A percentile compares a stretch with the other conserved stretches of the same genome.
phyloP scores from a whole-genome alignment of 2,113 vertebrate genomes.

The Hystrix brachyura region DNA sequence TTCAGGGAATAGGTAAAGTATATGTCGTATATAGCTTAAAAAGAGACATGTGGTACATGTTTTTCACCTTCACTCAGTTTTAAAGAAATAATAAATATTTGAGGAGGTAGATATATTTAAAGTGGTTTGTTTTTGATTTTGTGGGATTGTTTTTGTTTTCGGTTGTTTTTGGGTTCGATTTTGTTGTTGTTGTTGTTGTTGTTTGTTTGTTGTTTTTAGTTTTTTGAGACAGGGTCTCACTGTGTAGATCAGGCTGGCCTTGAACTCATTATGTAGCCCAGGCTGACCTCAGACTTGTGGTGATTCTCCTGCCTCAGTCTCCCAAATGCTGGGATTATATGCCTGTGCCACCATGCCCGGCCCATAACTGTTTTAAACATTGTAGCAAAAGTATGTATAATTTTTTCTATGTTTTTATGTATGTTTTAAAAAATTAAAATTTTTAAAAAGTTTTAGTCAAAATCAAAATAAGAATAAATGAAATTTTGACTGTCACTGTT shows the following conservation, averaged over 20 bases:
- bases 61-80: slow-evolving; percentile 17
- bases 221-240: too few species aligned
- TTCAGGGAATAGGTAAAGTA: background rate
- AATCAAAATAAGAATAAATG: slow-evolving; percentile 54
- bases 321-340: too few species aligned
- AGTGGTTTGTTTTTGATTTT: background rate
- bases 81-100: background rate
- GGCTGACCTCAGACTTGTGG: too few species aligned
- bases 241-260: too few species aligned
- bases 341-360: too few species aligned
- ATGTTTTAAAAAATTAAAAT: background rate
- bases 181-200: too few species aligned
- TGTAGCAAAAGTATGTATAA: background rate
- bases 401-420: background rate
- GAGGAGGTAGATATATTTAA: background rate
- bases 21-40: background rate
- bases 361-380: background rate
- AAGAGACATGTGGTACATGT: background rate
- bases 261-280: too few species aligned
- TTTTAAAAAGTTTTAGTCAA: background rate
- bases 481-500: slow-evolving; percentile 20
- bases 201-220: too few species aligned
- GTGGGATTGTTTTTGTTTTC: too few species aligned
- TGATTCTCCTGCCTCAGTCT: too few species aligned
- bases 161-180: too few species aligned